Conservation (phyloP, 2,888 invertebrate species). For the Phania funesta region DNA sequence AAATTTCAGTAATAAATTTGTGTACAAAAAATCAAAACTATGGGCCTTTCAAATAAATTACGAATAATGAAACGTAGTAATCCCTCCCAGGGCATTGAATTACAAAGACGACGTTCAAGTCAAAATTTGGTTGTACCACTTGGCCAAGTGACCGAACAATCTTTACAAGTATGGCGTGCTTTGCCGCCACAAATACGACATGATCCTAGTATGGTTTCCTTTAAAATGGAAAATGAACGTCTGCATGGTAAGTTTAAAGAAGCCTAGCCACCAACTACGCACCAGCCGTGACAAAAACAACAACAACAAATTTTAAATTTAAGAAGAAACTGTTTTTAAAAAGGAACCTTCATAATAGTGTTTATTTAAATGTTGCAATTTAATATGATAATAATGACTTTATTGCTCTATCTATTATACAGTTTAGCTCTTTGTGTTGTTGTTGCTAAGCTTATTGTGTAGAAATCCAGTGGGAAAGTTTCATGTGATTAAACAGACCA, state of each 20-base stretch:
- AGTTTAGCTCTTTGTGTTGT: not conserved
- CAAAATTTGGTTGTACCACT: slow-evolving; percentile 74
- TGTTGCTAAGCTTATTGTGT: not conserved
- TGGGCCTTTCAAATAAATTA: slow-evolving; percentile 74
- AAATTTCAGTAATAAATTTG: no score
- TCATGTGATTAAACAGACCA: not conserved
- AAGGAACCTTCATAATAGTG: no score
- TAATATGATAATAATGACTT: no score
- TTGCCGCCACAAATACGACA: slow-evolving; percentile 85
- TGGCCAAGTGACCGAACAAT: slow-evolving; percentile 83
- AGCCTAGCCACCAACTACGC: no score
- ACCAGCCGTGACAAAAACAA: no score
- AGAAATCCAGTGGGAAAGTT: not conserved
- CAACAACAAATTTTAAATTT: not conserved
- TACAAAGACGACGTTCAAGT: slow-evolving; percentile 71
- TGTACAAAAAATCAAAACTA: not conserved
- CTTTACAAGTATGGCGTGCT: slow-evolving; percentile 84
- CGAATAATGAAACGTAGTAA: slow-evolving; percentile 70
- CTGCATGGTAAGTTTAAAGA: slow-evolving; percentile 76
- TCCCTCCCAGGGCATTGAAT: slow-evolving; percentile 72
- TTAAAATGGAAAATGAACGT: slow-evolving; percentile 80
- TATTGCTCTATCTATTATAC: not conserved
- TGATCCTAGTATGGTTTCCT: slow-evolving; percentile 85
- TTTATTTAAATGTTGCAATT: no score
- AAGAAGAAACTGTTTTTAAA: no score